These are phyloP conservation scores for Drosophila teissieri DNA, from an alignment of 1,140 invertebrate genomes.

Conservation along the genomic window DNA sequence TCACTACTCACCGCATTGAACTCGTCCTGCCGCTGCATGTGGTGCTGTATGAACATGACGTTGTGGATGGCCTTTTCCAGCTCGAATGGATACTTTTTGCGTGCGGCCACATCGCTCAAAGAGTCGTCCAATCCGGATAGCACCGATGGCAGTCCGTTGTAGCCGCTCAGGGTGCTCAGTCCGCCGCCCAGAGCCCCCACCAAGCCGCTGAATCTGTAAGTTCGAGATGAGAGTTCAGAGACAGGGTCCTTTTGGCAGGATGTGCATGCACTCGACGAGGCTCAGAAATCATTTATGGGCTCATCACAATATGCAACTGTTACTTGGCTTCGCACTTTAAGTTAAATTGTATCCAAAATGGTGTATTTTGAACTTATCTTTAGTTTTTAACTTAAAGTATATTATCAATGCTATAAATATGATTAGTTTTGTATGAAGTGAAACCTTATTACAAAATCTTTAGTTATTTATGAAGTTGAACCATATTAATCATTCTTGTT, in stretches of 20 bases:
- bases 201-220: slow-evolving; percentile 88
- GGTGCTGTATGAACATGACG: slow-evolving; percentile 97
- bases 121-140: slow-evolving; percentile 93
- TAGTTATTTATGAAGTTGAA: too few relatives aligned
- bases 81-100: slow-evolving; percentile 95
- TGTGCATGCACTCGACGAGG: background rate
- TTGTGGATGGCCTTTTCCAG: slow-evolving; percentile 97
- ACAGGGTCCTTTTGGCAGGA: slow-evolving; percentile 2
- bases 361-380: too few relatives aligned
- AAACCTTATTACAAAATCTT: too few relatives aligned
- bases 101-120: slow-evolving; percentile 90
- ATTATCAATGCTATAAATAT: too few relatives aligned
- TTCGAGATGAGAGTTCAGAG: slow-evolving; percentile 41
- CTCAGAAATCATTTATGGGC: background rate
- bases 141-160: slow-evolving; percentile 92
- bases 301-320: background rate
- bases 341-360: too few relatives aligned
- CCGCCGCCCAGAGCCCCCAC: slow-evolving; percentile 88
- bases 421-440: too few relatives aligned
- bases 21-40: slow-evolving; percentile 96
- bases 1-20: slow-evolving; percentile 92
- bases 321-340: background rate
- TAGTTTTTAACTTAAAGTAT: too few relatives aligned
- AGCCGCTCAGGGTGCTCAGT: slow-evolving; percentile 86
- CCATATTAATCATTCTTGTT: too few relatives aligned